These are phyloP conservation scores for Strix uralensis DNA, from an alignment of 2,113 vertebrate species.

Conservation along the genomic window DNA sequence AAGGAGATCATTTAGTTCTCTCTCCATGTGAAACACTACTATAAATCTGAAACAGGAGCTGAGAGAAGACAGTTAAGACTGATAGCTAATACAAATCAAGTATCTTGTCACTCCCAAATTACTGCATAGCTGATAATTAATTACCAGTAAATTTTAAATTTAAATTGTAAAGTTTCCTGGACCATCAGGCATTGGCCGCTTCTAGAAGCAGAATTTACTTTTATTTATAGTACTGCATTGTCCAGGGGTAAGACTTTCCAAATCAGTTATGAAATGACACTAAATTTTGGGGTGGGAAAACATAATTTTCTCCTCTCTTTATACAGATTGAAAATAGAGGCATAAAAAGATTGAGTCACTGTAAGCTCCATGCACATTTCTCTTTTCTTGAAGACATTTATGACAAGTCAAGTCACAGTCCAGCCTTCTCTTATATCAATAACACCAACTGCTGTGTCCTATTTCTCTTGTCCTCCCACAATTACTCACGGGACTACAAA, in stretches of 20 bases:
- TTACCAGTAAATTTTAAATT: background rate
- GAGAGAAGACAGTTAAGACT: background rate
- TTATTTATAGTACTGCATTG: background rate
- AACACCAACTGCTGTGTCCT: background rate
- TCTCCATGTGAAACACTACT: constrained; percentile 45
- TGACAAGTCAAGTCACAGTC: background rate
- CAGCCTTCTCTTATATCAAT: background rate
- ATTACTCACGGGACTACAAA: background rate
- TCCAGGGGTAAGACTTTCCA: background rate
- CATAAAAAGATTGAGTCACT: background rate
- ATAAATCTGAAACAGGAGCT: background rate
- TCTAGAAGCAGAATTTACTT: background rate
- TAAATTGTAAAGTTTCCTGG: background rate
- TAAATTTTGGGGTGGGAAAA: background rate
- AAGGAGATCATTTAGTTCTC: constrained; percentile 68
- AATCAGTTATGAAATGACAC: background rate
- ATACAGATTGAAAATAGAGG: background rate
- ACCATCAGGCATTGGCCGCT: background rate
- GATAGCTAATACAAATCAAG: background rate
- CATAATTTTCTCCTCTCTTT: background rate
- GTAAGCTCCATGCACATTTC: background rate
- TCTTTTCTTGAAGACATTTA: background rate
- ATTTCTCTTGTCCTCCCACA: background rate
- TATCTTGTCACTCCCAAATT: background rate
- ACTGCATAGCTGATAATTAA: background rate